A percentile compares a stretch with the other conserved stretches of the same genome.
These are phyloP conservation scores for Apteryx mantelli DNA, from an alignment of 2,113 vertebrate species.

Conservation along the genomic window DNA sequence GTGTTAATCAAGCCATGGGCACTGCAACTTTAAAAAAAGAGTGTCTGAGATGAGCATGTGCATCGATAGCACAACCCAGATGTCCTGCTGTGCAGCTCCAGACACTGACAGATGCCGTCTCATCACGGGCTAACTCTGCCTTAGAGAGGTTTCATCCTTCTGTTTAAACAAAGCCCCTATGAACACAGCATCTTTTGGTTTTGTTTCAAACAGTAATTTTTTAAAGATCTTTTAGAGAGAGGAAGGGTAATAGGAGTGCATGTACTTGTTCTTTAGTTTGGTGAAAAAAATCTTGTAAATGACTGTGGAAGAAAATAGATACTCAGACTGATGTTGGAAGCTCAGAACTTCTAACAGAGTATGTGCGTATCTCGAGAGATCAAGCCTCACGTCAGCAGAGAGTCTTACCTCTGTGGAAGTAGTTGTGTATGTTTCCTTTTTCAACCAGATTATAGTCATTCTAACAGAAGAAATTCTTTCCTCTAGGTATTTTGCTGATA, in stretches of 20 bases:
- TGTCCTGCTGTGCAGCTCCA: slow-evolving; percentile 16
- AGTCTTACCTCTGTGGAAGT: neutral
- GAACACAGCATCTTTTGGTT: neutral
- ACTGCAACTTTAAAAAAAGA: neutral
- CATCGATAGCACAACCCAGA: neutral
- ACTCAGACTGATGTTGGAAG: neutral
- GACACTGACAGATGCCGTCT: slow-evolving; percentile 44
- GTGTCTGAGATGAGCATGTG: neutral
- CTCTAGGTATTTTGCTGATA: neutral
- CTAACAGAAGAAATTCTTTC: neutral
- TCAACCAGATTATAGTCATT: neutral
- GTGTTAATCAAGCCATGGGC: neutral
- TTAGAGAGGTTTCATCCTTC: slow-evolving; percentile 29
- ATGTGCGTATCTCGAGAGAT: accelerated
- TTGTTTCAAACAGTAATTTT: neutral
- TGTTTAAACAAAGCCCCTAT: neutral
- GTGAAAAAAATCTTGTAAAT: neutral
- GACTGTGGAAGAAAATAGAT: neutral
- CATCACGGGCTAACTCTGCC: neutral
- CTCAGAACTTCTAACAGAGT: neutral
- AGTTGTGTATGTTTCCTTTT: neutral
- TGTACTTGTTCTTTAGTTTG: neutral
- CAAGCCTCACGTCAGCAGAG: accelerated
- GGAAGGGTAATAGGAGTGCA: too few species aligned
- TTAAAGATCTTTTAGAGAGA: neutral